Base-by-base conservation (phyloP, 2,113 vertebrate genomes). In the Lycaon pictus region DNA sequence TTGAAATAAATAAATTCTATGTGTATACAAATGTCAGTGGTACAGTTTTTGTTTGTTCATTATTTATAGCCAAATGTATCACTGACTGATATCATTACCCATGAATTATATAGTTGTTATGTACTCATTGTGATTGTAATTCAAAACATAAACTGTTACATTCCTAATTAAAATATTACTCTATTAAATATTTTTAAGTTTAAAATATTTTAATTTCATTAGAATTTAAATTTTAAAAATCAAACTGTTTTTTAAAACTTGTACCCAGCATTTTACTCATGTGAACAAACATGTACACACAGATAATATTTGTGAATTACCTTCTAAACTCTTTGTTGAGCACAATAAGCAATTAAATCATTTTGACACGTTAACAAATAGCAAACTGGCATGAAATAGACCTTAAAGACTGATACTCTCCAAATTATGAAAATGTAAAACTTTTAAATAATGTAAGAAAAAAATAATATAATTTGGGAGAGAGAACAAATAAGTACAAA, bases 221-320 rank as follows among this genome's bases (percentile, higher is more conserved):
- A 23, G 35, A 86, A 97, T 86, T 56, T 56, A 84, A 37, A 80
- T 74, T 84, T 69, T 58, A 94, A 87, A 87, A 29, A 27, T 55
- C 20, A 90, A 81, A 87, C 13, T 27, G 55, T 2, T 92, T 76
- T 94, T 93, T 20, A 27, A 85, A 80, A 72, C 17, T n/a, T 43
- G 20, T 83, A 56, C 53, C 71, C 8, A 60, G 63, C 16, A 56
- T 91, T 81, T 63, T 92, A 29, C 72, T 76, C 27, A 4, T 17
- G 11, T 86, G 35, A n/a, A 67, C 23, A 89, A 82, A 53, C 60
- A 35, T 3, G 35, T 4, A 4, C 4, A 29, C 10, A 16, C 29
- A 71, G n/a, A 43, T 7, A 63, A 16, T 8, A 79, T 55, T 12
- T 43, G 7, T 56, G 8, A 71, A 82, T 65, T 93, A 20, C 37